Evolutionary conservation across 2,113 vertebrate species (phyloP).

Genomic region (Poeciliopsis retropinna): DNA sequence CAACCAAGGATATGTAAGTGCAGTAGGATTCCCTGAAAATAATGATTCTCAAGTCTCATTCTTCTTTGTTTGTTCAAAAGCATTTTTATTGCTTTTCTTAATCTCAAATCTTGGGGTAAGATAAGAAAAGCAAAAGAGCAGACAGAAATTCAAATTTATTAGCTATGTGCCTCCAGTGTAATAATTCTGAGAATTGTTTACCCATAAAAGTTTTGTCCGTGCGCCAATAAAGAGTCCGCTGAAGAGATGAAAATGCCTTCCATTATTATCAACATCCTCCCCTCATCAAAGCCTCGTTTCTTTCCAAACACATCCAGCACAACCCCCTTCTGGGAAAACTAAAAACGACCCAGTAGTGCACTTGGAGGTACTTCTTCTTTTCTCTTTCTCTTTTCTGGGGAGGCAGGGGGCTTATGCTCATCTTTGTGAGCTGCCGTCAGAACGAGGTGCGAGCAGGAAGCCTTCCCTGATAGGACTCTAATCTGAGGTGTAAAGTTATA

Average conservation of each 20-base stretch:
- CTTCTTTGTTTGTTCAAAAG: no score
- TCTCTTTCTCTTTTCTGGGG: background rate
- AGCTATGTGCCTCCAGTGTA: constrained; percentile 2
- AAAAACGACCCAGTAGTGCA: constrained; percentile 61
- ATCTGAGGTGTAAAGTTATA: constrained; percentile 75
- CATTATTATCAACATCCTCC: constrained; percentile 24
- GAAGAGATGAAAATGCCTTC: constrained; percentile 11
- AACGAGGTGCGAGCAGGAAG: constrained; percentile 64
- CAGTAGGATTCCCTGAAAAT: no score
- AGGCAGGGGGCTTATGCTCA: constrained; percentile 51
- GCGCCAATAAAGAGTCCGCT: constrained; percentile 27
- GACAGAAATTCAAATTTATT: background rate
- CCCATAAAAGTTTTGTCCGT: background rate
- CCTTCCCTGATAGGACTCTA: constrained; percentile 60
- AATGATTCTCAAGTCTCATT: no score
- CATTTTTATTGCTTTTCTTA: background rate
- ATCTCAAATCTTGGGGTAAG: no score
- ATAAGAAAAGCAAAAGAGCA: background rate
- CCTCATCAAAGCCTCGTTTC: constrained; percentile 23
- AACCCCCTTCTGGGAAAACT: constrained; percentile 72
- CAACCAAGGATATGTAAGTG: no score
- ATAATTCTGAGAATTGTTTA: background rate
- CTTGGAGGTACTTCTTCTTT: constrained; percentile 53
- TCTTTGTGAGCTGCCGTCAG: constrained; percentile 62
- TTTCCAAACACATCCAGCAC: constrained; percentile 63